These are phyloP conservation scores for Gavia stellata DNA, from an alignment of 2,113 vertebrate genomes.

Conservation along the genomic window DNA sequence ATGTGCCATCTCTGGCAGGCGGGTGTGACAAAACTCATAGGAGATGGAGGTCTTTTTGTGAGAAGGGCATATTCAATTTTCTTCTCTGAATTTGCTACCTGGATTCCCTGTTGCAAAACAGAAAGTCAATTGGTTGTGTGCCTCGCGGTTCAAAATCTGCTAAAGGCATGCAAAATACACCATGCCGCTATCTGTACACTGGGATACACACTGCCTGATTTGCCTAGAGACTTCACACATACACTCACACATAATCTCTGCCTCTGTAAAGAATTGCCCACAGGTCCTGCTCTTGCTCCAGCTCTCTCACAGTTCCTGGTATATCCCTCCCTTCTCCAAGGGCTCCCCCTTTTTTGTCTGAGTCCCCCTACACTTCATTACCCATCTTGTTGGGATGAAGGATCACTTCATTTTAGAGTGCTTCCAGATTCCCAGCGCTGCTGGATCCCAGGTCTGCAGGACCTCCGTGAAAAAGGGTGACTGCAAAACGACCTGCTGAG, in stretches of 20 bases:
- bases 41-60: not conserved
- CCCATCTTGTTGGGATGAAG: not conserved
- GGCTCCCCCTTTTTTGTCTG: not conserved
- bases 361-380: not conserved
- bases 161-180: not conserved
- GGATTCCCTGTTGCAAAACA: not conserved
- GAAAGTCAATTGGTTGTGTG: not conserved
- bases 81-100: not conserved
- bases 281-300: not conserved
- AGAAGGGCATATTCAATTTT: not conserved
- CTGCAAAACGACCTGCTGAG: not conserved
- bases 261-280: not conserved
- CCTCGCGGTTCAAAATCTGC: not conserved
- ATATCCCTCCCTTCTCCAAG: not conserved
- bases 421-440: not conserved
- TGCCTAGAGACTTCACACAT: not conserved
- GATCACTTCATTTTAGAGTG: not conserved
- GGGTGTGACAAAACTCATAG: not conserved
- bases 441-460: not conserved
- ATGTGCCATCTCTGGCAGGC: not conserved
- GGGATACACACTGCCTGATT: not conserved
- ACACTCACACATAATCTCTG: not conserved
- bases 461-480: not conserved
- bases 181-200: not conserved
- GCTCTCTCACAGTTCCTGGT: not conserved